Base-by-base conservation (phyloP, 2,797 vertebrate genomes). In the Monodelphis domestica region DNA sequence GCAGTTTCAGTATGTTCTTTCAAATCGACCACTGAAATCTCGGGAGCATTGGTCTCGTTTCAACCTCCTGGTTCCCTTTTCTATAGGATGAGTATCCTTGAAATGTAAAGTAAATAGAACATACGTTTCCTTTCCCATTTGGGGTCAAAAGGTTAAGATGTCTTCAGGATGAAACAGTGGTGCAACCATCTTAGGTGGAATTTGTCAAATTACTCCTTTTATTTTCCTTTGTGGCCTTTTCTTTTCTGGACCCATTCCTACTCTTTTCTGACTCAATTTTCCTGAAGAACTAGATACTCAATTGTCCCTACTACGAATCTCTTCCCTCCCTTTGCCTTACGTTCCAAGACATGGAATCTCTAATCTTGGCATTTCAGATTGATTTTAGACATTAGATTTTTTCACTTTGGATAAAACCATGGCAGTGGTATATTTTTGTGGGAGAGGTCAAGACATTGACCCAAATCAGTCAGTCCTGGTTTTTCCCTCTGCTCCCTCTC, bases 41-140 rank as follows among this genome's bases (percentile, higher is more conserved):
- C 90, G 57, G 91, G 84, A 93, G 91, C 93, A 91, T 90, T 93
- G 87, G 87, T 90, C 94, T 56, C n/a, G 90, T 88, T 92, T 88
- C n/a, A 45, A 87, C 89, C 88, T 33, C 15, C 84, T 89, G 89
- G 91, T 92, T 84, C 91, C 15, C 50, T 51, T 14, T 52, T 87
- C 7, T 84, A 10, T 87, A 28, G 24, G 1, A 2, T n/a, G 87
- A 63, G 63, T 70, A 54, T 92, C 94, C 94, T 50, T 89, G 54
- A 53, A 45, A 87, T 95, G 90, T 89, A 94, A 94, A 5, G 33
- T 90, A 95, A 92, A 28, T n/a, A n/a, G n/a, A n/a, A n/a, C 70
- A 54, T 33, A 38, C 33, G n/a, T 30, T 88, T 91, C 14, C 92
- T 92, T 70, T 51, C 51, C 92, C 45, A 92, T 89, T 91, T 50